These are phyloP conservation scores for Lepidochrysops patricia DNA, from an alignment of 2,888 invertebrate genomes.

Conservation along the genomic window DNA sequence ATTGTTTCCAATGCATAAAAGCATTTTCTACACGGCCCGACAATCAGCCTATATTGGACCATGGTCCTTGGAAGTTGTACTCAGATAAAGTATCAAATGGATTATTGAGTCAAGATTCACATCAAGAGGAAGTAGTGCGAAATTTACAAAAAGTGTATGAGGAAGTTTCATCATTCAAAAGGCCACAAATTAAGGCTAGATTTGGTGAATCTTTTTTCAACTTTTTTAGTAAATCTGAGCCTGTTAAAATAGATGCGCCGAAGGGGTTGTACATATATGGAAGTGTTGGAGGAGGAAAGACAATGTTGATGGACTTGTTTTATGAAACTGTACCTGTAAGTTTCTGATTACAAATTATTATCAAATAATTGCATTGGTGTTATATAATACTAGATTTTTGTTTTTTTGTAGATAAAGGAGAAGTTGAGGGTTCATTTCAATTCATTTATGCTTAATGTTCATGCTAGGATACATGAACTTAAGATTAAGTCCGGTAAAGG, in stretches of 20 bases:
- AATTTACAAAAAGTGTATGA: conserved; percentile 81
- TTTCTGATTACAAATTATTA: neutral
- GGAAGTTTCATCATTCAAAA: conserved; percentile 74
- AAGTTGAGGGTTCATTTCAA: conserved; percentile 95
- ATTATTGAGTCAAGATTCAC: conserved; percentile 77
- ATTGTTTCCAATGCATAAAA: conserved; percentile 46
- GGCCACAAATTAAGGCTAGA: conserved; percentile 36
- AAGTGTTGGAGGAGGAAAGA: conserved; percentile 96
- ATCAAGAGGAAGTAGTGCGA: conserved; percentile 81
- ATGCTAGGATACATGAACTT: conserved; percentile 88
- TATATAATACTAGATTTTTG: neutral
- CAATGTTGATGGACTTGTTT: conserved; percentile 99
- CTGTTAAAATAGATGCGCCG: conserved; percentile 71
- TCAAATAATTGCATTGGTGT: neutral
- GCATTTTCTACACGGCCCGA: conserved; percentile 45
- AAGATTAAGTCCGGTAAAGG: conserved; percentile 77
- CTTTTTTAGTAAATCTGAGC: conserved; percentile 49
- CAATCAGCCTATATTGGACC: conserved; percentile 30
- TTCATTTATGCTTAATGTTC: conserved; percentile 97
- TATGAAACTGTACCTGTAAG: conserved; percentile 77
- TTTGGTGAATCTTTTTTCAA: conserved; percentile 40
- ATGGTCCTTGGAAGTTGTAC: conserved; percentile 72
- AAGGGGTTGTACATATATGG: conserved; percentile 92
- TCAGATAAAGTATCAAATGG: conserved; percentile 75
- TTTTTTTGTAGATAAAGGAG: conserved; percentile 72